These are phyloP conservation scores for Turdus rufiventris DNA, from an alignment of 2,113 vertebrate genomes.

Conservation along the genomic window DNA sequence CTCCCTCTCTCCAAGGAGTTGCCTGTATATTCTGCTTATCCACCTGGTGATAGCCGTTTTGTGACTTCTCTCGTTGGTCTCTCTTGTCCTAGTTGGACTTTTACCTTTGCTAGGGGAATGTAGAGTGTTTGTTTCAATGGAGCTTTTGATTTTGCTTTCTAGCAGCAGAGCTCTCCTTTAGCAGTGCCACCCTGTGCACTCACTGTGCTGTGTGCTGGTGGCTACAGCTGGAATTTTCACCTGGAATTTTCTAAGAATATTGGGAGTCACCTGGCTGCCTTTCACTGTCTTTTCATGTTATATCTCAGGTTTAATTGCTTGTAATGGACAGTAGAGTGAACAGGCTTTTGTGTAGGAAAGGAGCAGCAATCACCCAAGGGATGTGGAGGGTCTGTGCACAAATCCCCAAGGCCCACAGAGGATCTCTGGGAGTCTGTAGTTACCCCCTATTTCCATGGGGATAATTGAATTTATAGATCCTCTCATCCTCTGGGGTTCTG, in stretches of 20 bases:
- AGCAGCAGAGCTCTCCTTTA: neutral
- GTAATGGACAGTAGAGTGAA: neutral
- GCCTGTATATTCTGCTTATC: neutral
- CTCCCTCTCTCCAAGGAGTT: fast-evolving
- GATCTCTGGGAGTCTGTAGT: neutral
- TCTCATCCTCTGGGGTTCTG: neutral
- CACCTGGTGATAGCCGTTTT: neutral
- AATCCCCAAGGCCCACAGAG: neutral
- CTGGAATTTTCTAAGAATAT: neutral
- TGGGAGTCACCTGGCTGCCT: neutral
- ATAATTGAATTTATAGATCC: neutral
- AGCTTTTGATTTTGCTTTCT: neutral
- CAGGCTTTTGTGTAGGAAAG: neutral
- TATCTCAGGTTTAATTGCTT: neutral
- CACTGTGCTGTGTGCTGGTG: fast-evolving
- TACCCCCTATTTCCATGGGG: fast-evolving
- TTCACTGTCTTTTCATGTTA: neutral
- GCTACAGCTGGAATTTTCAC: neutral
- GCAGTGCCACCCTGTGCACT: neutral
- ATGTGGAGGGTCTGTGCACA: fast-evolving
- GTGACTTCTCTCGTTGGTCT: neutral
- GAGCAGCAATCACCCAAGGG: neutral
- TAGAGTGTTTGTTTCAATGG: fast-evolving
- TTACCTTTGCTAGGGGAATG: neutral
- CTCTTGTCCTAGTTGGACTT: neutral